Percentiles rank a stretch among this genome's conserved stretches.
These are phyloP conservation scores for Plebejus argus DNA, from an alignment of 2,888 invertebrate species.

Conservation along the genomic window DNA sequence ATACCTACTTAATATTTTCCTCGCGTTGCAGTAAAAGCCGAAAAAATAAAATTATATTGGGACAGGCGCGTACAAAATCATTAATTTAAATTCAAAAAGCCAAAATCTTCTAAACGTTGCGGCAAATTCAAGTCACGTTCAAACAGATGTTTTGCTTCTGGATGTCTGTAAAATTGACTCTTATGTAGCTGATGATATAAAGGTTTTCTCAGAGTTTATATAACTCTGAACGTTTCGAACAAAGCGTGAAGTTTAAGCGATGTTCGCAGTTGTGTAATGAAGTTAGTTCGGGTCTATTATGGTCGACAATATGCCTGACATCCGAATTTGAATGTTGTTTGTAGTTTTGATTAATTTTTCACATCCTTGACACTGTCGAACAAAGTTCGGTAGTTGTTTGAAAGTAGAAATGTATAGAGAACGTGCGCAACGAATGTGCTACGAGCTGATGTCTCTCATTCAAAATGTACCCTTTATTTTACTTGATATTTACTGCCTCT, in stretches of 20 bases:
- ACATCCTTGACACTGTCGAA: background rate
- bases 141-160: background rate
- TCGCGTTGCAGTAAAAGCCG: background rate
- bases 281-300: constrained; percentile 50
- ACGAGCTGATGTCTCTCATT: too few relatives aligned
- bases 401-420: background rate
- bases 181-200: background rate
- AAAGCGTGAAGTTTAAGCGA: constrained; percentile 51
- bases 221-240: background rate
- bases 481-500: too few relatives aligned
- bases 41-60: background rate
- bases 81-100: constrained; percentile 10
- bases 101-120: constrained; percentile 20
- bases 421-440: too few relatives aligned
- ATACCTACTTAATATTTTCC: background rate
- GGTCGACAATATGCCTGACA: constrained; percentile 29
- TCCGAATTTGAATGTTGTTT: constrained; percentile 25
- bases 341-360: constrained; percentile 16
- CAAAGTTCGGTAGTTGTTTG: background rate
- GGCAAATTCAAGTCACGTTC: constrained; percentile 33
- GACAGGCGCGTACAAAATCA: constrained; percentile 27
- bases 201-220: background rate
- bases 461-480: too few relatives aligned
- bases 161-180: background rate
- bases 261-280: constrained; percentile 54